Evolutionary conservation across 2,797 vertebrate genomes (phyloP), one percentile per base, ranked within the genome.

Genomic region (Peromyscus eremicus): DNA sequence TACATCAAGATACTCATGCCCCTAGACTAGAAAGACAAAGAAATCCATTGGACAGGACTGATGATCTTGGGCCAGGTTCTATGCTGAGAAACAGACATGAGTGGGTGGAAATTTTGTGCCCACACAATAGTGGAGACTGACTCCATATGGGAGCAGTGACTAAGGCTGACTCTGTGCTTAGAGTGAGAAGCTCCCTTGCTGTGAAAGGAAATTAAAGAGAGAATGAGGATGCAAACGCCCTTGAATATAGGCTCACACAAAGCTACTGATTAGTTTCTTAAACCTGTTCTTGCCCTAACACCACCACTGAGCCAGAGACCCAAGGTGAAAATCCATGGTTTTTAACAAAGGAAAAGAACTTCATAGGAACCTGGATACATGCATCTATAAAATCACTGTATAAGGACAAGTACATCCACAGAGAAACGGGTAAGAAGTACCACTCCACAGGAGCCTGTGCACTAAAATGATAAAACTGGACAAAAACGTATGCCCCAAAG

Each of bases 161-260:
- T 43, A 34, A 75, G 62, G 2, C 23, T 80, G 27, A 32, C 52
- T 92, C 49, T 70, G 29, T 55, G 23, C 43, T 94, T 94, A 87
- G 29, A 11, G 34, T 57, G 32, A 82, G 25, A n/a, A 62, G 68
- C n/a, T 91, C 13, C 29, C 27, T 91, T 23, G 17, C 57, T 5
- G 62, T 21, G 34, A 89, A 92, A 87, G 37, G 46, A 43, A 91
- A 37, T 37, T 66, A 10, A 73, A 92, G 94, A 94, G 25, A 76
- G 21, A 8, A 49, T 16, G 57, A 79, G 32, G 19, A 34, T 43
- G 7, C 29, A 79, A 57, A 23, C 4, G 19, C 2, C 32, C n/a
- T 21, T 5, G 7, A 52, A 46, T 37, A 52, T 49, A 9, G 75
- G 70, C 14, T 87, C 23, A 10, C 17, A 5, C 19, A 21, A 92